Conservation (phyloP, 1,140 invertebrate genomes). For the Psilanteris sp. region DNA sequence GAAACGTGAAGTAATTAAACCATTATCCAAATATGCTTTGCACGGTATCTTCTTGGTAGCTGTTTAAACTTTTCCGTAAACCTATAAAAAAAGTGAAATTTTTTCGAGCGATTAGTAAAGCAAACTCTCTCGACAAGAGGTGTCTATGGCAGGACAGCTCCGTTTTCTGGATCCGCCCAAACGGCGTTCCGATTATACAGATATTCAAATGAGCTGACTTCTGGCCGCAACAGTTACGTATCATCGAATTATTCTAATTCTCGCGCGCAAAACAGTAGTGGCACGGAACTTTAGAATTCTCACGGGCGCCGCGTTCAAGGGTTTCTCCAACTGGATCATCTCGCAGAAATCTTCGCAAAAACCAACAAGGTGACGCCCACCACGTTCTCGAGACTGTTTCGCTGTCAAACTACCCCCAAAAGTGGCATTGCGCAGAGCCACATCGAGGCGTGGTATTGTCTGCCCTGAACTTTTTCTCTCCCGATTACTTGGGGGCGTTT, state of each 20-base stretch:
- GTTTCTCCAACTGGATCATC: constrained; percentile 19
- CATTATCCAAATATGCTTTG: too few relatives aligned
- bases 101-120: constrained; percentile 71
- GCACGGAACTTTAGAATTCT: constrained; percentile 54
- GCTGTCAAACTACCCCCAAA: constrained; percentile 56
- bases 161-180: constrained; percentile 77
- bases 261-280: constrained; percentile 71
- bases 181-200: constrained; percentile 78
- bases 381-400: constrained; percentile 48
- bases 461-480: constrained; percentile 22
- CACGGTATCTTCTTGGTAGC: too few relatives aligned
- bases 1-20: too few relatives aligned
- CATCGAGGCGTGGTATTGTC: constrained; percentile 46
- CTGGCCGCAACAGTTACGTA: constrained; percentile 80
- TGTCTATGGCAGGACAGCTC: constrained; percentile 68
- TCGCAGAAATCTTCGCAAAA: constrained; percentile 41
- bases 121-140: constrained; percentile 56
- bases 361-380: constrained; percentile 45
- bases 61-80: constrained; percentile 28
- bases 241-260: constrained; percentile 80
- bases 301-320: constrained; percentile 36
- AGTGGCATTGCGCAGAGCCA: constrained; percentile 50
- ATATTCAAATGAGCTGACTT: constrained; percentile 76
- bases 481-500: constrained; percentile 41
- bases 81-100: constrained; percentile 36